Evolutionary conservation across 1,140 invertebrate species (phyloP).

Genomic region (Leptinotarsa texana): DNA sequence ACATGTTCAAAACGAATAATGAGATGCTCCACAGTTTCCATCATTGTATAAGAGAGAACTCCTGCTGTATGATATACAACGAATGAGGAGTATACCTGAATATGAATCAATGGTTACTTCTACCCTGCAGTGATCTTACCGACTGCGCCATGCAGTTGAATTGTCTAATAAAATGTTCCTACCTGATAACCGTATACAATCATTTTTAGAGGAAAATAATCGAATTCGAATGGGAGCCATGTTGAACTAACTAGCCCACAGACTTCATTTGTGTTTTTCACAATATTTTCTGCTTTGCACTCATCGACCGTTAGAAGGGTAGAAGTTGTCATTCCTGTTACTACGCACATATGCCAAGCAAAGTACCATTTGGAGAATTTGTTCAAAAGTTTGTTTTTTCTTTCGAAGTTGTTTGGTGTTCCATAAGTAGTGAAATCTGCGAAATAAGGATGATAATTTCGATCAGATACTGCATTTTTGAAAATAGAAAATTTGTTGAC

Average conservation of each 20-base stretch:
- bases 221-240: conserved; percentile 23
- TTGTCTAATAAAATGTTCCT: neutral
- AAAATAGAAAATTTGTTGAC: neutral
- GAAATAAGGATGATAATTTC: neutral
- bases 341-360: neutral
- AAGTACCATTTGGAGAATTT: conserved; percentile 22
- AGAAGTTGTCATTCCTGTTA: conserved; percentile 1
- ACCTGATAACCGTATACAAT: conserved; percentile 21
- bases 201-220: conserved; percentile 13
- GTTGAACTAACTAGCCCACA: conserved; percentile 15
- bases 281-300: conserved; percentile 18
- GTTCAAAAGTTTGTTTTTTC: conserved; percentile 10
- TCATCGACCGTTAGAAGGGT: neutral
- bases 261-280: conserved; percentile 9
- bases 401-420: conserved; percentile 11
- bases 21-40: conserved; percentile 22
- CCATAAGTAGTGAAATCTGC: conserved; percentile 18
- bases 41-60: conserved; percentile 18
- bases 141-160: no score
- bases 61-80: conserved; percentile 12
- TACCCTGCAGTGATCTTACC: no score
- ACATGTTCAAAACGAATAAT: conserved; percentile 21
- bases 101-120: neutral
- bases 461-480: neutral
- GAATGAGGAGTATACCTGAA: conserved; percentile 12